Base-by-base conservation (phyloP, 1,140 invertebrate species). In the Antheraea mylitta region DNA sequence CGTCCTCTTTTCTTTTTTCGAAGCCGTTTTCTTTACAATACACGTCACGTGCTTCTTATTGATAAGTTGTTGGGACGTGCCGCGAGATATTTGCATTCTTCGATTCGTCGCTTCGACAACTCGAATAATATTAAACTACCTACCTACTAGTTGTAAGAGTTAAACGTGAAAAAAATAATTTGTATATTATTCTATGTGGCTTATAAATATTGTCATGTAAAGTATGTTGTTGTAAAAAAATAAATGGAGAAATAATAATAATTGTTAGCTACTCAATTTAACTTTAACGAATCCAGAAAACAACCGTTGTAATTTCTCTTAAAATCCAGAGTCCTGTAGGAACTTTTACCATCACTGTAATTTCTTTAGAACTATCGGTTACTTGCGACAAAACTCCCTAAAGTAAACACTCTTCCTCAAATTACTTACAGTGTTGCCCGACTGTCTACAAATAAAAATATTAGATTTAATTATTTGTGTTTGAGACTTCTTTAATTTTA, bases 41-140 rank as follows among this genome's bases (percentile, higher is more conserved):
- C 77, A 70, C 70, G 73, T 80, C 78, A 76, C 80, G 73, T 75
- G 72, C 67, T 58, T 68, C 71, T 66, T 75, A 75, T 78, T 83
- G 81, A 83, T 83, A 83, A 81, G 81, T 83, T 68, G 78, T 66
- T 58, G 71, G 68, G 75, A 83, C 81, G 79, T 83, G 81, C 66
- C 8, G 72, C 62, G 48, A 67, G 70, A 67, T 79, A 78, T 77
- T 80, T 79, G 78, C 75, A 79, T 81, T 78, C 66, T 72, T 71
- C 58, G 18, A 22, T 22, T 18, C 7, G 48, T 37, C 36, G 48
- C 7, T 22, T 37, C 36, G 48, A 45, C 62, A n/a, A 42, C 11
- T 30, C 16, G 62, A 64, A 22, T 60, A 60, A 16, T 53, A 53
- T 53, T n/a, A 53, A 53, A 13, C 18, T 19, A 22, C 59, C 18